A percentile compares a stretch with the other conserved stretches of the same genome.
These are phyloP conservation scores for Epizoanthus rinbou DNA, from an alignment of 92 coral and sea anemone genomes.

Conservation along the genomic window DNA sequence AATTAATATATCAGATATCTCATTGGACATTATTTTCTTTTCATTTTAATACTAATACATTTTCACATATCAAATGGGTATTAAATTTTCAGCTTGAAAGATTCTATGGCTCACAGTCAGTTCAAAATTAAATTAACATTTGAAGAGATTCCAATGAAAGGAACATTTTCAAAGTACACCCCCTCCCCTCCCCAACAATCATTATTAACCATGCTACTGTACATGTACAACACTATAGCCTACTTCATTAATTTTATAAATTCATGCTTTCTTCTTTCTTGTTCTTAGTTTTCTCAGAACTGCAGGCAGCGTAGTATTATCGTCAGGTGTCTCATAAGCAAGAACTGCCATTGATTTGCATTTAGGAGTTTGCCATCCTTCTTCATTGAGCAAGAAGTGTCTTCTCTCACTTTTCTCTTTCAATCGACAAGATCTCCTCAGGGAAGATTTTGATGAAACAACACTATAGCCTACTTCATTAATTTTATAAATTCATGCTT, in stretches of 20 bases:
- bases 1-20: too few relatives aligned
- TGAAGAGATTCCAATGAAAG: too few relatives aligned
- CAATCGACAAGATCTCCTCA: slow-evolving; percentile 29
- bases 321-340: slow-evolving; percentile 70
- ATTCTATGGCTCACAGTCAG: too few relatives aligned
- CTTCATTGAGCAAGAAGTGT: slow-evolving; percentile 52
- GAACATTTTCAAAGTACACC: too few relatives aligned
- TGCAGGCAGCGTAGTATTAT: slow-evolving; percentile 38
- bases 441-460: not conserved
- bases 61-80: too few relatives aligned
- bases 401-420: slow-evolving; percentile 28
- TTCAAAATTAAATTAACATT: too few relatives aligned
- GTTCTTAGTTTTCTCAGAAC: slow-evolving; percentile 53
- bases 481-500: not conserved
- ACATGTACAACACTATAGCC: not conserved
- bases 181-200: too few relatives aligned
- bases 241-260: not conserved
- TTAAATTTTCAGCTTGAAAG: too few relatives aligned
- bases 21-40: too few relatives aligned
- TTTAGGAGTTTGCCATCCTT: slow-evolving; percentile 31
- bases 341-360: slow-evolving; percentile 39
- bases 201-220: too few relatives aligned
- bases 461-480: not conserved
- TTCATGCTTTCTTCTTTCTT: slow-evolving; percentile 9
- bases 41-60: too few relatives aligned